Percentiles rank a stretch among this genome's conserved stretches.
These are phyloP conservation scores for Parapsyche elsis DNA, from an alignment of 1,140 invertebrate species.

Conservation along the genomic window DNA sequence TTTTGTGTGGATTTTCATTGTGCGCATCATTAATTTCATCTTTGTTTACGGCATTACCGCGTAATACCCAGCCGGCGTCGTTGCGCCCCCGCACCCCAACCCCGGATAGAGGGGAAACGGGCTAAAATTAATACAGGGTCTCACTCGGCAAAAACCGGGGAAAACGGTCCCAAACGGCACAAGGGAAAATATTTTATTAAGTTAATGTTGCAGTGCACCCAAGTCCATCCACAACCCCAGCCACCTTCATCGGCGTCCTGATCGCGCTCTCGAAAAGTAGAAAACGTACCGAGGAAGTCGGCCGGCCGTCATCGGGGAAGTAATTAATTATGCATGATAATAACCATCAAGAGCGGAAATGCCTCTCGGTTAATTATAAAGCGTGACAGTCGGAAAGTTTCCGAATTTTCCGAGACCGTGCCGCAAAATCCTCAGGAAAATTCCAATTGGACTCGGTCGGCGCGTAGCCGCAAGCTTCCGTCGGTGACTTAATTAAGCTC, in stretches of 20 bases:
- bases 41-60: conserved; percentile 56
- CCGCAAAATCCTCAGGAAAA: conserved; percentile 9
- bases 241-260: not conserved
- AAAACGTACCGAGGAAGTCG: not conserved
- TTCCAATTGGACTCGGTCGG: not conserved
- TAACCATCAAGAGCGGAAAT: conserved; percentile 50
- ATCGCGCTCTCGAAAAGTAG: not conserved
- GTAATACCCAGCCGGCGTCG: conserved; percentile 50
- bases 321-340: conserved; percentile 53
- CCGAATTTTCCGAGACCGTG: conserved; percentile 1
- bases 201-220: conserved; percentile 45
- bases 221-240: too few relatives aligned
- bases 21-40: conserved; percentile 57
- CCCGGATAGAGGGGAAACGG: conserved; percentile 21
- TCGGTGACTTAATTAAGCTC: conserved; percentile 48
- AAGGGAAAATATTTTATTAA: conserved; percentile 42
- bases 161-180: not conserved
- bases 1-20: conserved; percentile 56
- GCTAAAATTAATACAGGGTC: conserved; percentile 51
- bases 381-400: conserved; percentile 51
- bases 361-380: conserved; percentile 49
- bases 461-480: conserved; percentile 40
- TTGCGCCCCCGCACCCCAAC: conserved; percentile 3
- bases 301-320: conserved; percentile 19
- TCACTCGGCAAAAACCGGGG: conserved; percentile 46